These are phyloP conservation scores for Mus minutoides DNA, from an alignment of 2,797 vertebrate species.

Conservation along the genomic window DNA sequence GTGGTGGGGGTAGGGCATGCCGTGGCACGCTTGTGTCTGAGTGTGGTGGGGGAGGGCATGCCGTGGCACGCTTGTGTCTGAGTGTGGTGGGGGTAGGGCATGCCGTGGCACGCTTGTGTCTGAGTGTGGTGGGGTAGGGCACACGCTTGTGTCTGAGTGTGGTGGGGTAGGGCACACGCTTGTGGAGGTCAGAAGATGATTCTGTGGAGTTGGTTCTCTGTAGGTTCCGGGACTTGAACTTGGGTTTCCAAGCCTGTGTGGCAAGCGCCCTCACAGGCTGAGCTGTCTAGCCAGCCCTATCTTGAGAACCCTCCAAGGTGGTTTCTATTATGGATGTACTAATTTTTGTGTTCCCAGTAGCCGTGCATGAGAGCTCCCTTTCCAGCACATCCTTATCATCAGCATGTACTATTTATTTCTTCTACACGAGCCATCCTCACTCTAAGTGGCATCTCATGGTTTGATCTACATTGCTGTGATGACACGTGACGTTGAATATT, in stretches of 20 bases:
- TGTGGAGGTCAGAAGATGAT: background rate
- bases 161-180: background rate
- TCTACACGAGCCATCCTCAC: background rate
- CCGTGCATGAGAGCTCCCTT: background rate
- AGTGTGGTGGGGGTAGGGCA: background rate
- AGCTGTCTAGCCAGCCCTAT: background rate
- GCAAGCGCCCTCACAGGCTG: background rate
- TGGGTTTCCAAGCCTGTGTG: background rate
- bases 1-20: background rate
- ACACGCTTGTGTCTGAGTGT: background rate
- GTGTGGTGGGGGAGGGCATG: background rate
- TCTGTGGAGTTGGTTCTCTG: background rate
- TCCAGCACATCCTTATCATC: background rate
- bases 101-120: background rate
- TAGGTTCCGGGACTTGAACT: background rate
- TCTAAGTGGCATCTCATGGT: background rate
- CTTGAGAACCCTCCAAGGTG: background rate
- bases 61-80: background rate
- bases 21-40: background rate
- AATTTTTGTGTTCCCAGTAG: background rate
- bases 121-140: background rate
- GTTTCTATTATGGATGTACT: background rate
- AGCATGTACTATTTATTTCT: background rate
- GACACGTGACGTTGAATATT: background rate
- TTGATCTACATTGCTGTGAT: background rate